These are phyloP conservation scores for Euplexia lucipara DNA, from an alignment of 2,888 invertebrate genomes.

Conservation along the genomic window DNA sequence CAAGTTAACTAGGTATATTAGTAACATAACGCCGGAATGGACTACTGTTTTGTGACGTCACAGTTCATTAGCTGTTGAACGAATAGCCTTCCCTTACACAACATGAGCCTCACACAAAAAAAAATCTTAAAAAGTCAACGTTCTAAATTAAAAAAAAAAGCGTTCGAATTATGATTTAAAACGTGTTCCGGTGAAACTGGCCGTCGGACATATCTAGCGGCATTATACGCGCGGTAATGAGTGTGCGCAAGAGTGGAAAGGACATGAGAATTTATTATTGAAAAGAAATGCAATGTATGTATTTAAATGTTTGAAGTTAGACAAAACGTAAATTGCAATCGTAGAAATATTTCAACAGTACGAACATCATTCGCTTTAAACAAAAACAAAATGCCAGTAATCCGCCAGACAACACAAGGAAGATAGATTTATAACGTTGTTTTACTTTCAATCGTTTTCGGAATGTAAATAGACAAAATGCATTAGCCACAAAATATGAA, in stretches of 20 bases:
- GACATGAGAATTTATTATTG: slow-evolving; percentile 68
- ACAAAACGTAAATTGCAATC: neutral
- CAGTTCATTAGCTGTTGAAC: slow-evolving; percentile 52
- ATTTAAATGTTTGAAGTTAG: neutral
- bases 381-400: slow-evolving; percentile 21
- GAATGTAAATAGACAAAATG: slow-evolving; percentile 54
- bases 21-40: neutral
- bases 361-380: slow-evolving; percentile 5
- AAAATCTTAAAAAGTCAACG: slow-evolving; percentile 85
- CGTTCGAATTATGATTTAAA: slow-evolving; percentile 91
- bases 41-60: slow-evolving; percentile 48
- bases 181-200: slow-evolving; percentile 91
- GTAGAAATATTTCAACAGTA: slow-evolving; percentile 7
- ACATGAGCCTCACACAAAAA: slow-evolving; percentile 62
- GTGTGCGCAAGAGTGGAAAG: slow-evolving; percentile 76
- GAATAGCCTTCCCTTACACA: slow-evolving; percentile 52
- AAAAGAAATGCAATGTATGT: neutral
- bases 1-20: neutral
- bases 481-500: slow-evolving; percentile 56
- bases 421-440: slow-evolving; percentile 47
- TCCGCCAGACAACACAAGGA: slow-evolving; percentile 35
- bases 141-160: slow-evolving; percentile 87
- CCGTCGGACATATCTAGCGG: slow-evolving; percentile 89
- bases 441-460: slow-evolving; percentile 43
- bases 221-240: slow-evolving; percentile 89